Conservation (phyloP, 2,113 vertebrate species). For the Empidonax traillii region DNA sequence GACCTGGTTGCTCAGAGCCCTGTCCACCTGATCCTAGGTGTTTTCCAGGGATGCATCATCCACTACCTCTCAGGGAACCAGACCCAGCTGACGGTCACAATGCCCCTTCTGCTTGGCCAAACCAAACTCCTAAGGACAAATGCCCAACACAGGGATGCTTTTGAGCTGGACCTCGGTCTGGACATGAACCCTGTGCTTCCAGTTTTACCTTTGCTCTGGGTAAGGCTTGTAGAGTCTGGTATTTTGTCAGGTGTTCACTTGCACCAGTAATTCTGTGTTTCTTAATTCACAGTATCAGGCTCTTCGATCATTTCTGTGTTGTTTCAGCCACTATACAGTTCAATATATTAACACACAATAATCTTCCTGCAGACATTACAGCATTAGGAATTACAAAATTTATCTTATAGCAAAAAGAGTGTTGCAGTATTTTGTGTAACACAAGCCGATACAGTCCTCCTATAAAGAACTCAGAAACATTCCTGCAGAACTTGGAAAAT, state of each 20-base stretch:
- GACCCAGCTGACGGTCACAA: not conserved
- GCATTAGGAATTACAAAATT: slow-evolving; percentile 21
- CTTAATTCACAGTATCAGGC: not conserved
- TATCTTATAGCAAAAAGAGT: not conserved
- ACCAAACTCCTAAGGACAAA: not conserved
- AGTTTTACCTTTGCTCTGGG: not conserved
- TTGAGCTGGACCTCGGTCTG: not conserved
- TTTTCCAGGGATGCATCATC: not conserved
- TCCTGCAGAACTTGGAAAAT: not conserved
- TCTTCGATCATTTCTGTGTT: not conserved
- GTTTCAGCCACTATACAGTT: not conserved
- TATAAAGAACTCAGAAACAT: not conserved
- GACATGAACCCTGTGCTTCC: not conserved
- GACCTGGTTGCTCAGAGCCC: not conserved
- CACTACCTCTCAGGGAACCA: accelerated
- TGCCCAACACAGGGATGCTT: not conserved
- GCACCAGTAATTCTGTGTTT: not conserved
- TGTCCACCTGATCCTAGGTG: not conserved
- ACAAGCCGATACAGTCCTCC: not conserved
- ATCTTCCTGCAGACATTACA: slow-evolving; percentile 11
- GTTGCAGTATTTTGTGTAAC: not conserved
- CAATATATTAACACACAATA: slow-evolving; percentile 26
- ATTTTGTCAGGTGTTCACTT: not conserved
- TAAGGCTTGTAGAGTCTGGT: not conserved
- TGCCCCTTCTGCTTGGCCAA: not conserved